Evolutionary conservation across 2,113 vertebrate species (phyloP).

Genomic region (Eurypyga helias): DNA sequence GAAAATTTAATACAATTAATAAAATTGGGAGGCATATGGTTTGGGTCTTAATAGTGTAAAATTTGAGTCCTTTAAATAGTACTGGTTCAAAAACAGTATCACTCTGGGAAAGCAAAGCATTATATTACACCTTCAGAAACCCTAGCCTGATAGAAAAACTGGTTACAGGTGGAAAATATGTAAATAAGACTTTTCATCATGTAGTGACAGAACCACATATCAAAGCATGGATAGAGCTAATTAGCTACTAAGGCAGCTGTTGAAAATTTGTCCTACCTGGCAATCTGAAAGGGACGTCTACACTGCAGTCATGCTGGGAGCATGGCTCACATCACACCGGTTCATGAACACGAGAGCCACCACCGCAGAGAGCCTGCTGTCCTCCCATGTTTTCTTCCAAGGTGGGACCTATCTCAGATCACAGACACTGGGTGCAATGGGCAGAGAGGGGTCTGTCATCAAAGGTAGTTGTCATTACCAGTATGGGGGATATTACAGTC

Average conservation of each 20-base stretch:
- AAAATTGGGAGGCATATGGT: not conserved
- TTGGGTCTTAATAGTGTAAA: not conserved
- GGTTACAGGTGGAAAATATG: constrained; percentile 26
- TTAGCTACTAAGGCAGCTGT: constrained; percentile 26
- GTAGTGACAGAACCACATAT: constrained; percentile 6
- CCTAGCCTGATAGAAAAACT: not conserved
- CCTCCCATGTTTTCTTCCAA: not conserved
- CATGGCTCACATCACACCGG: fast-evolving
- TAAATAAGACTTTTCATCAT: constrained; percentile 43
- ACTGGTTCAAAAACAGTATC: not conserved
- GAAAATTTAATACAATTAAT: not conserved
- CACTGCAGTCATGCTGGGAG: not conserved
- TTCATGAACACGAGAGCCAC: fast-evolving
- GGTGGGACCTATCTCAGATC: not conserved
- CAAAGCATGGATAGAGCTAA: constrained; percentile 25
- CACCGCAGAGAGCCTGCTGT: fast-evolving
- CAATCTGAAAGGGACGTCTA: not conserved
- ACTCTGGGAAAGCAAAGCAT: not conserved
- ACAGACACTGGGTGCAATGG: not conserved
- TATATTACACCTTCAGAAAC: not conserved
- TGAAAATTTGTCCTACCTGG: constrained; percentile 35
- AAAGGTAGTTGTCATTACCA: not conserved
- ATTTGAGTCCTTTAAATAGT: not conserved
- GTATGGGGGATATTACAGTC: not conserved
- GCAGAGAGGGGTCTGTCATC: not conserved